phyloP scores from a whole-genome alignment of 2,888 invertebrate species.

The Melanotus villosus region DNA sequence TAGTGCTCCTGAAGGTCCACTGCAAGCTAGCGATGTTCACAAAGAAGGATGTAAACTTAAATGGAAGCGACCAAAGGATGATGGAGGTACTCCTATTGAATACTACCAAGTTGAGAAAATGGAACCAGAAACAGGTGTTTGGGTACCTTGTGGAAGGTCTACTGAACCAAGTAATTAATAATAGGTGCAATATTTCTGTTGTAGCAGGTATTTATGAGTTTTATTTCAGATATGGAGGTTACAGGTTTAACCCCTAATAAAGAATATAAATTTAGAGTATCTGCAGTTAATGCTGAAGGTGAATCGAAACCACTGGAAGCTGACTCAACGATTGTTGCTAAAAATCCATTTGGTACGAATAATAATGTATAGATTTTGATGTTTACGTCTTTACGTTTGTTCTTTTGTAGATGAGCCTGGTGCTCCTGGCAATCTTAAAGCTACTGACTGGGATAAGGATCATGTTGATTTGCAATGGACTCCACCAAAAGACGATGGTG shows the following conservation, averaged over 20 bases:
- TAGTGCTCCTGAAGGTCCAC: conserved; percentile 88
- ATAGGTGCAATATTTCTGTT: not conserved
- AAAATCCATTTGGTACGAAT: conserved; percentile 97
- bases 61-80: conserved; percentile 96
- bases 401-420: conserved; percentile 85
- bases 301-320: conserved; percentile 94
- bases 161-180: conserved; percentile 79
- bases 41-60: conserved; percentile 94
- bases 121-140: conserved; percentile 90
- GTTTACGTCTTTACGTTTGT: not conserved
- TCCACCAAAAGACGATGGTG: conserved; percentile 89
- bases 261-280: conserved; percentile 96
- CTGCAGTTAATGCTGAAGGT: conserved; percentile 96
- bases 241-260: conserved; percentile 90
- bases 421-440: conserved; percentile 87
- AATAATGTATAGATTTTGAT: conserved; percentile 11
- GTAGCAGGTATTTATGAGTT: conserved; percentile 1
- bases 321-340: conserved; percentile 89
- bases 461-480: conserved; percentile 94
- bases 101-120: conserved; percentile 97
- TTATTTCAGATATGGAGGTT: conserved; percentile 78
- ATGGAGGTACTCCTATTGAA: conserved; percentile 95
- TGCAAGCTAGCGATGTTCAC: conserved; percentile 91
- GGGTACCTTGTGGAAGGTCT: conserved; percentile 90
- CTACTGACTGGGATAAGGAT: conserved; percentile 96